phyloP scores from a whole-genome alignment of 2,113 vertebrate species.

The Neomonachus schauinslandi region DNA sequence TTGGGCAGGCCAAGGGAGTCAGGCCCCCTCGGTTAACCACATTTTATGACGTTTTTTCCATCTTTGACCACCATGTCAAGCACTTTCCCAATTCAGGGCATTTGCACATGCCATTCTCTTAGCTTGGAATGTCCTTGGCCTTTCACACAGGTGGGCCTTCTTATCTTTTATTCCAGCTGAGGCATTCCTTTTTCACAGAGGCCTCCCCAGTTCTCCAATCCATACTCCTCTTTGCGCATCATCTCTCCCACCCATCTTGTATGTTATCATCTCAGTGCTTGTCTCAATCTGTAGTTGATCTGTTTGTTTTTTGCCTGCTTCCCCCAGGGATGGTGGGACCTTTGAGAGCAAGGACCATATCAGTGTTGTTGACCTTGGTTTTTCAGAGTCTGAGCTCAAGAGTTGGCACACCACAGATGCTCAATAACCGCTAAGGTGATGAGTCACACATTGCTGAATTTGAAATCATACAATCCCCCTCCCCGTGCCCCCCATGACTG shows the following conservation, averaged over 20 bases:
- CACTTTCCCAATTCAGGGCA: neutral
- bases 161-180: neutral
- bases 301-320: neutral
- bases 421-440: neutral
- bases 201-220: neutral
- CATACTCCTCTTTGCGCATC: neutral
- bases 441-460: neutral
- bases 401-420: neutral
- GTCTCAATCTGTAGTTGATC: neutral
- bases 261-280: neutral
- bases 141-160: neutral
- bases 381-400: neutral
- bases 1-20: neutral
- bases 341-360: neutral
- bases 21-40: neutral
- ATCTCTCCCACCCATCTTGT: neutral
- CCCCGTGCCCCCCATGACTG: too few relatives aligned
- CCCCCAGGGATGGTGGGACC: neutral
- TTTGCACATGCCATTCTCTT: neutral
- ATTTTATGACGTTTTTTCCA: neutral
- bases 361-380: neutral
- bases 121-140: neutral
- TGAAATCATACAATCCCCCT: neutral
- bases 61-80: neutral
- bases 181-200: neutral